Percentiles rank a stretch among this genome's conserved stretches.
Evolutionary conservation across 1,140 invertebrate species (phyloP).

Genomic region (Tribolium madens): DNA sequence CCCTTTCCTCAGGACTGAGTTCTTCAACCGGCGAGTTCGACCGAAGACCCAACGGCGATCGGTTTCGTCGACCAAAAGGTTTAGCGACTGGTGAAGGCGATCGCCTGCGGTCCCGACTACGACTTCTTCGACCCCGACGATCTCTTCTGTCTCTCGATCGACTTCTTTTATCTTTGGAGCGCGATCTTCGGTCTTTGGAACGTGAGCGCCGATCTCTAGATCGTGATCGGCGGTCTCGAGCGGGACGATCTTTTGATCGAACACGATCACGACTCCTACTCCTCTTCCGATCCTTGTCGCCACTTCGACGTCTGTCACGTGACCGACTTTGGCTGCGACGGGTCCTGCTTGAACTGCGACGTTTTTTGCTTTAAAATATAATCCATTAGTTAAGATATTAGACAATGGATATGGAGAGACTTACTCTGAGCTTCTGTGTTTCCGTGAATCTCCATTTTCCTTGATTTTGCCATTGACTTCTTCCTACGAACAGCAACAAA

Average conservation of each 20-base stretch:
- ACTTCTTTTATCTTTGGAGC: constrained; percentile 62
- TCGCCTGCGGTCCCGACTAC: constrained; percentile 63
- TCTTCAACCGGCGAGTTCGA: constrained; percentile 72
- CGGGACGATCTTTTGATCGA: constrained; percentile 60
- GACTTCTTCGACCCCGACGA: constrained; percentile 55
- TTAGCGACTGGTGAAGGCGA: constrained; percentile 51
- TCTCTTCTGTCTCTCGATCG: constrained; percentile 60
- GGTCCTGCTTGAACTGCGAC: constrained; percentile 34
- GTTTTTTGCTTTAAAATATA: constrained; percentile 41
- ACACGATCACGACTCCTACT: constrained; percentile 63
- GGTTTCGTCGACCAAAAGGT: background rate
- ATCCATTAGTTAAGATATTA: background rate
- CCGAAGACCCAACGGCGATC: constrained; percentile 57
- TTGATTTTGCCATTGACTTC: constrained; percentile 71
- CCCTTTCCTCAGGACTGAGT: constrained; percentile 96
- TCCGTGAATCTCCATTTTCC: constrained; percentile 70
- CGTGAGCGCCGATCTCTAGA: constrained; percentile 68
- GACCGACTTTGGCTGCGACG: constrained; percentile 40
- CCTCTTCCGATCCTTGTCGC: constrained; percentile 64
- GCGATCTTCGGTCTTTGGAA: constrained; percentile 67
- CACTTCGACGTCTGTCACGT: constrained; percentile 46
- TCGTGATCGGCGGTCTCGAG: constrained; percentile 68
- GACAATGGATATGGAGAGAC: constrained; percentile 60
- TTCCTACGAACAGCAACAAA: constrained; percentile 76
- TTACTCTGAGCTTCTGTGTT: constrained; percentile 70